These are phyloP conservation scores for Pterobdella sp. DNA, from an alignment of 2,888 invertebrate species.

Conservation along the genomic window DNA sequence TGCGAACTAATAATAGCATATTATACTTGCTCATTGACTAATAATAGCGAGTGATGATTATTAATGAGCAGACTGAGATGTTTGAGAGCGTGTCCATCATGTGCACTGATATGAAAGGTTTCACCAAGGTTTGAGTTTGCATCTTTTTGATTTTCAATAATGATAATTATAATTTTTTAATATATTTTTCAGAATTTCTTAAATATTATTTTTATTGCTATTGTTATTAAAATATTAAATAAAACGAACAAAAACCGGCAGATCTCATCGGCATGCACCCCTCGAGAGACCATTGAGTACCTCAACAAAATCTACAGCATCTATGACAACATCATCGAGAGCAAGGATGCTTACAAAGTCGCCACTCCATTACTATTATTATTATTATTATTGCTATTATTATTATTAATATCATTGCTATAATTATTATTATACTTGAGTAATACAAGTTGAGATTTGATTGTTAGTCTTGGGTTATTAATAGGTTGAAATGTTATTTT, in stretches of 20 bases:
- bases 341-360: constrained; percentile 27
- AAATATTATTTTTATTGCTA: not conserved
- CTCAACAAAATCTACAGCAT: constrained; percentile 21
- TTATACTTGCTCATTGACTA: no score
- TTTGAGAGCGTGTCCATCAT: constrained; percentile 19
- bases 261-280: constrained; percentile 1
- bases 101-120: constrained; percentile 30
- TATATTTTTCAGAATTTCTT: not conserved
- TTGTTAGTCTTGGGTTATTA: no score
- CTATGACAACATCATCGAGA: constrained; percentile 23
- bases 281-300: constrained; percentile 21
- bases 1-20: no score
- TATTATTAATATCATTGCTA: no score
- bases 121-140: constrained; percentile 20
- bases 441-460: no score
- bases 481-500: no score
- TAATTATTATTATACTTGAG: no score
- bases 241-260: not conserved
- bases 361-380: not conserved
- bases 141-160: not conserved
- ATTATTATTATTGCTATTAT: not conserved
- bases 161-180: not conserved
- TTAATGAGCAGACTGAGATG: constrained; percentile 23
- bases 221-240: not conserved
- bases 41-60: no score